Conservation (phyloP, 1,140 invertebrate genomes). For the Pollicipes pollicipes region DNA sequence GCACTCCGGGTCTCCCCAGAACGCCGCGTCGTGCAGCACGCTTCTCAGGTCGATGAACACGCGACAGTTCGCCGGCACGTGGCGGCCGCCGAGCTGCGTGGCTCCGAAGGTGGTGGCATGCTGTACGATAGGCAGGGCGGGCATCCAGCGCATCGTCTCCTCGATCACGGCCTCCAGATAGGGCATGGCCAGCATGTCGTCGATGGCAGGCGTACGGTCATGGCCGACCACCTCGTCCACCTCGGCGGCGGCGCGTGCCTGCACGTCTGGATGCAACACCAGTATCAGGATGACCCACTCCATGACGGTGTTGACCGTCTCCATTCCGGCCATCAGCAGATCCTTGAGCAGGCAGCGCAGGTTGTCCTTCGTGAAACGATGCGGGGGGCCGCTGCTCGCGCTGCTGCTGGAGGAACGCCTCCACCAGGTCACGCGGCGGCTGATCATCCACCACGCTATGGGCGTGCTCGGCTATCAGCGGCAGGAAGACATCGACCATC, state of each 20-base stretch:
- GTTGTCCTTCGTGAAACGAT: neutral
- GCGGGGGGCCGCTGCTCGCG: too few species aligned
- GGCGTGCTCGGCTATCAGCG: neutral
- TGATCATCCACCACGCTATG: neutral
- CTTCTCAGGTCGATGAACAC: slow-evolving; percentile 47
- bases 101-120: neutral
- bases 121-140: slow-evolving; percentile 52
- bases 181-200: slow-evolving; percentile 47
- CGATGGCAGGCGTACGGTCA: slow-evolving; percentile 34
- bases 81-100: slow-evolving; percentile 15
- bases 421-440: neutral
- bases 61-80: slow-evolving; percentile 32
- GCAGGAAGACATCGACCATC: neutral
- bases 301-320: slow-evolving; percentile 12
- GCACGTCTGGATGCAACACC: slow-evolving; percentile 64
- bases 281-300: slow-evolving; percentile 25
- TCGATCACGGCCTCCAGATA: slow-evolving; percentile 65
- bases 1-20: slow-evolving; percentile 27
- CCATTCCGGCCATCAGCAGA: slow-evolving; percentile 35
- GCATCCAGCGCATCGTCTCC: slow-evolving; percentile 57
- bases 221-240: slow-evolving; percentile 30
- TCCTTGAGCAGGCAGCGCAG: slow-evolving; percentile 22
- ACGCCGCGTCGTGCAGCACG: slow-evolving; percentile 40
- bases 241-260: slow-evolving; percentile 65
- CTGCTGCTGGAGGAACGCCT: neutral